These are phyloP conservation scores for Apis cerana DNA, from an alignment of 1,140 invertebrate genomes.

Conservation along the genomic window DNA sequence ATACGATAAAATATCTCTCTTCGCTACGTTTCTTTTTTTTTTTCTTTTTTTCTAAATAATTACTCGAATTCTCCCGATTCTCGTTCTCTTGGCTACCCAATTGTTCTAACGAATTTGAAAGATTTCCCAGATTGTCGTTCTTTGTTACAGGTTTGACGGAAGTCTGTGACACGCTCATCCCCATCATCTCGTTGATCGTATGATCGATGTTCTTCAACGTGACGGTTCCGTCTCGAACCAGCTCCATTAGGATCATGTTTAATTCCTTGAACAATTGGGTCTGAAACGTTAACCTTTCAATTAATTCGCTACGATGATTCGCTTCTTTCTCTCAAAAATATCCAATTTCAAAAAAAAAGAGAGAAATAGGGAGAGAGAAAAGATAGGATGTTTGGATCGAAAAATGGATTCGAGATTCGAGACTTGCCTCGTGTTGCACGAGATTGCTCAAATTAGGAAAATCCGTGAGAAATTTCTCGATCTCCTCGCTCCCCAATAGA, in stretches of 20 bases:
- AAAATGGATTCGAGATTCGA: no score
- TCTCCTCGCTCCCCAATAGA: background rate
- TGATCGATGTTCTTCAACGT: conserved; percentile 12
- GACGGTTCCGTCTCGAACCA: background rate
- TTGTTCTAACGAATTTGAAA: conserved; percentile 3
- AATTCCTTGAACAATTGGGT: conserved; percentile 32
- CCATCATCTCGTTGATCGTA: conserved; percentile 6
- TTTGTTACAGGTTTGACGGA: background rate
- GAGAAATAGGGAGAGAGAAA: background rate
- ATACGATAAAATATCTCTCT: background rate
- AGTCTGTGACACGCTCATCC: background rate
- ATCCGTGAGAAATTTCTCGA: background rate
- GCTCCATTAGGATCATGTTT: background rate
- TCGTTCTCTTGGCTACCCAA: background rate
- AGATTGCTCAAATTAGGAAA: background rate
- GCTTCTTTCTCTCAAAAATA: background rate
- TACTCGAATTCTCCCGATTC: background rate
- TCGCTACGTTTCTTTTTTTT: no score
- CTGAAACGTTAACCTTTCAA: conserved; percentile 15
- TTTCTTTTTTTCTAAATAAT: background rate
- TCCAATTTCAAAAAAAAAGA: background rate
- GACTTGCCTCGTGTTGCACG: conserved; percentile 17
- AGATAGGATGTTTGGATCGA: background rate
- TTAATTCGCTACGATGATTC: no score
- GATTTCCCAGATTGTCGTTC: conserved; percentile 5